A percentile compares a stretch with the other conserved stretches of the same genome.
phyloP scores from a whole-genome alignment of 2,888 invertebrate genomes.

The Cataglyphis livida region DNA sequence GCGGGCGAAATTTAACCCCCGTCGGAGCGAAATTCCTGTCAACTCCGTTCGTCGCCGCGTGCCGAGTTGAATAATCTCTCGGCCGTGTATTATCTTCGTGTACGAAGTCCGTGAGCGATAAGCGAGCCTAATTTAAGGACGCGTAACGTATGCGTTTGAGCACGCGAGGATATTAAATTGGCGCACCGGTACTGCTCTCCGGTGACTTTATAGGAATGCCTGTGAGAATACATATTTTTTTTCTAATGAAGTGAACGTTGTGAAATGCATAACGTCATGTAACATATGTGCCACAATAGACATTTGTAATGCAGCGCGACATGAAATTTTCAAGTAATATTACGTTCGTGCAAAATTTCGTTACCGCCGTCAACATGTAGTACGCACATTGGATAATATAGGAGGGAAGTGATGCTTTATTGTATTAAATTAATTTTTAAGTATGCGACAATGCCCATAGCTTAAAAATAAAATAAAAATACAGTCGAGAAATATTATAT shows the following conservation, averaged over 20 bases:
- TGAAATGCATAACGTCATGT: neutral
- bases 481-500: neutral
- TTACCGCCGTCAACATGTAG: neutral
- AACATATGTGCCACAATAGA: conserved; percentile 19
- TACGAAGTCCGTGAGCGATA: conserved; percentile 34
- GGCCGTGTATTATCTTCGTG: conserved; percentile 21
- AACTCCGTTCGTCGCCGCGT: conserved; percentile 39
- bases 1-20: conserved; percentile 28
- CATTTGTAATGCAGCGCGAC: neutral
- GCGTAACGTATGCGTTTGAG: neutral
- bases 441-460: neutral
- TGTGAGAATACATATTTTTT: conserved; percentile 14
- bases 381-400: neutral
- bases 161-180: conserved; percentile 18
- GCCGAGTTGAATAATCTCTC: conserved; percentile 32
- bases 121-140: conserved; percentile 34
- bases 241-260: conserved; percentile 1
- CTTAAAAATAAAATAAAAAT: neutral
- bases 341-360: conserved; percentile 1
- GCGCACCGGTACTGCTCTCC: neutral
- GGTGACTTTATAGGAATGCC: conserved; percentile 18
- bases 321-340: conserved; percentile 20
- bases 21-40: conserved; percentile 31
- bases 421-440: conserved; percentile 16
- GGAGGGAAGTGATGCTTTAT: neutral